Base-by-base conservation (phyloP, 2,888 invertebrate species). In the Iphiclides podalirius region DNA sequence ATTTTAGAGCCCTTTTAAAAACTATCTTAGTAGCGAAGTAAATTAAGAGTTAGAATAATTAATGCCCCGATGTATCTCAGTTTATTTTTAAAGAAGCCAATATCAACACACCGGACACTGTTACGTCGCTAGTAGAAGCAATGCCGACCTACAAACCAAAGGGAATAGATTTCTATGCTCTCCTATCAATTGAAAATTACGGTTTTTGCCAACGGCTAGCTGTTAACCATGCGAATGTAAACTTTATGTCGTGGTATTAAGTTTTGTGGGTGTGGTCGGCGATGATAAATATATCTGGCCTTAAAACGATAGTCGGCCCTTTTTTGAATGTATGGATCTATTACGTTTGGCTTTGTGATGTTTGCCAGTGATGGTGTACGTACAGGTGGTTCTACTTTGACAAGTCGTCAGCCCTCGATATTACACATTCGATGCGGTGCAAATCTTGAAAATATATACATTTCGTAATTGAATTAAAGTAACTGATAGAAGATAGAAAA, bases 281-380 rank as follows among this genome's bases (percentile, higher is more conserved):
- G 51, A 51, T 49, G 57, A 58, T 55, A 42, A 63, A 61, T 53
- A 49, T 50, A 42, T 47, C 48, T 60, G 57, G 60, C 49, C 46
- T 58, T 48, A 57, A 58, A 58, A 58, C 57, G 56, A 61, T 57
- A 58, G 67, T 56, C 60, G 73, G 73, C 76, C 74, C 76, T 77
- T 79, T 75, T 67, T 75, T 74, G 69, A 76, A 75, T 75, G 75
- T 79, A 77, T 81, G 79, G 81, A 77, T 83, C 80, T 79, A 75
- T 80, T 77, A 76, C 75, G 72, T 72, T 74, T 75, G 67, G 71
- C 73, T 63, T 73, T 72, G 69, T 73, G 64, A 69, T 75, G 70
- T 73, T 76, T 73, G 68, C 63, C 57, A 50, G 52, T 38, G 36
- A 38, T 46, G 36, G 47, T 58, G 36, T 20, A 20, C 3, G 4